phyloP scores from a whole-genome alignment of 2,113 vertebrate genomes.

The Picathartes gymnocephalus region DNA sequence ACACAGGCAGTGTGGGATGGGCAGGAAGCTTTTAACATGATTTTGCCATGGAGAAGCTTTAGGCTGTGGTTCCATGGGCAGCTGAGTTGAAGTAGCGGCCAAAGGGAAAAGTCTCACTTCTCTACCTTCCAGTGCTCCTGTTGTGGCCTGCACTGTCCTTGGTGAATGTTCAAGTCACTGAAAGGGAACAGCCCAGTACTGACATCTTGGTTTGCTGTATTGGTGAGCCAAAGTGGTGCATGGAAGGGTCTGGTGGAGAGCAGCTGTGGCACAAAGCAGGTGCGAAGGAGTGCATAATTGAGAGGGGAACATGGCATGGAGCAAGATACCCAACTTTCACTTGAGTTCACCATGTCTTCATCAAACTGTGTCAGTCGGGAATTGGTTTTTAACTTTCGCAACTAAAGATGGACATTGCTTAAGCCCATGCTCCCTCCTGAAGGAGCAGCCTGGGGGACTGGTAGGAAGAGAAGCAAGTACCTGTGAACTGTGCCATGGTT shows the following conservation, averaged over 20 bases:
- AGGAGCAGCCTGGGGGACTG: neutral
- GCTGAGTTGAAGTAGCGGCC: neutral
- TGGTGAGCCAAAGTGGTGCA: neutral
- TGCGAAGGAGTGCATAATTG: neutral
- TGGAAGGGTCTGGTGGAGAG: neutral
- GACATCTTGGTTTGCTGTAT: neutral
- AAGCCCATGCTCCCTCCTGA: neutral
- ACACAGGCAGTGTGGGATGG: neutral
- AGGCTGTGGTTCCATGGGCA: neutral
- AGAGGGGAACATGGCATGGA: neutral
- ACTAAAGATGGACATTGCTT: neutral
- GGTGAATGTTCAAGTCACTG: neutral
- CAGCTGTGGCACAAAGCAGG: neutral
- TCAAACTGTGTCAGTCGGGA: neutral
- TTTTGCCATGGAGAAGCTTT: neutral
- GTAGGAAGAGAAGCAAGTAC: neutral
- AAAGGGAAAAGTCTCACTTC: neutral
- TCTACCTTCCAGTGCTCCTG: neutral
- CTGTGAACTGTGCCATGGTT: neutral
- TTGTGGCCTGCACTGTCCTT: neutral
- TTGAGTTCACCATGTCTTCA: neutral
- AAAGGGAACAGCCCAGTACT: neutral
- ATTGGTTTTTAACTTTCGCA: neutral
- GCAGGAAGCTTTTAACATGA: neutral
- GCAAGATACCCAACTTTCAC: neutral